A percentile compares a stretch with the other conserved stretches of the same genome.
These are phyloP conservation scores for Misgurnus mizolepis DNA, from an alignment of 2,113 vertebrate species.

Conservation along the genomic window DNA sequence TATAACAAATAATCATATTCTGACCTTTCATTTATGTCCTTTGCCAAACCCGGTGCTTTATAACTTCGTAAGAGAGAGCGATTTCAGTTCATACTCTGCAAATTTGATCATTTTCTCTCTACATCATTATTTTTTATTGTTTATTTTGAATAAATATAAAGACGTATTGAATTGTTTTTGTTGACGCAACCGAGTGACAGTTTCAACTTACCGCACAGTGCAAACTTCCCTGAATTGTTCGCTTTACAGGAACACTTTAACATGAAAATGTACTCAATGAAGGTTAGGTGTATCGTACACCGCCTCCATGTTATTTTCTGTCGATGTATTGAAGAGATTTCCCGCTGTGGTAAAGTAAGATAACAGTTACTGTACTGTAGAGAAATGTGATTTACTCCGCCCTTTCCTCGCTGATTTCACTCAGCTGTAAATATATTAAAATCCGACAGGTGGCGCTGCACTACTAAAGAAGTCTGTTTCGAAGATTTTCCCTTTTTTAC, in stretches of 20 bases:
- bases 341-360: not conserved
- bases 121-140: no score
- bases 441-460: not conserved
- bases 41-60: no score
- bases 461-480: no score
- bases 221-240: not conserved
- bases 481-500: no score
- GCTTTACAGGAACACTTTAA: not conserved
- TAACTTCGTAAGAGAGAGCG: no score
- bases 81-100: no score
- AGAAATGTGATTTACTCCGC: conserved; percentile 9
- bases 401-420: not conserved
- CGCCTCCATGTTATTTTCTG: conserved; percentile 1
- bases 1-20: no score
- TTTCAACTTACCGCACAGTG: not conserved
- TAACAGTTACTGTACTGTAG: not conserved
- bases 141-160: no score
- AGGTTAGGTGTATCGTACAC: not conserved
- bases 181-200: not conserved
- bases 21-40: no score
- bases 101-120: no score
- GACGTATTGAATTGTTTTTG: no score
- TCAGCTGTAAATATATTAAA: not conserved
- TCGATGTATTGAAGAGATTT: not conserved
- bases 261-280: not conserved